Evolutionary conservation across 2,797 vertebrate genomes (phyloP).

Genomic region (Pygocentrus nattereri): DNA sequence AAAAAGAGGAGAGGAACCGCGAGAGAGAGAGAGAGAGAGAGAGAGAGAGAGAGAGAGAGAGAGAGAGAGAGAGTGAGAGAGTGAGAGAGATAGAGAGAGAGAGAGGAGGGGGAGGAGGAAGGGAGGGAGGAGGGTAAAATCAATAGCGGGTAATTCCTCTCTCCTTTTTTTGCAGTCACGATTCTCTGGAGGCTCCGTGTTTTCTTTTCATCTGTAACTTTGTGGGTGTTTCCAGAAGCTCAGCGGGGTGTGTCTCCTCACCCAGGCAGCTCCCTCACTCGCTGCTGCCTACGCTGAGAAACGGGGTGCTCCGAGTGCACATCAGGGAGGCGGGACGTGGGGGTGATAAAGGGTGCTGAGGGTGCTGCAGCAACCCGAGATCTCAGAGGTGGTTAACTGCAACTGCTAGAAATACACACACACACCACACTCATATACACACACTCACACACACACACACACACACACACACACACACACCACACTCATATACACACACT

Average conservation of each 20-base stretch:
- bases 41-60: constrained; percentile 22
- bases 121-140: constrained; percentile 60
- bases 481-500: too few relatives aligned
- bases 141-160: constrained; percentile 65
- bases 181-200: constrained; percentile 42
- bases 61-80: constrained; percentile 17
- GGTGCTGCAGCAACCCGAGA: too few relatives aligned
- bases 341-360: too few relatives aligned
- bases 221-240: constrained; percentile 2
- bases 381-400: too few relatives aligned
- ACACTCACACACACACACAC: too few relatives aligned
- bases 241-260: background rate
- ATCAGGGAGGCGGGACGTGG: too few relatives aligned
- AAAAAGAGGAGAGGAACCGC: constrained; percentile 45
- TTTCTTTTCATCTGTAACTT: constrained; percentile 27
- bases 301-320: too few relatives aligned
- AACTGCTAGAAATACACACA: too few relatives aligned
- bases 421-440: too few relatives aligned
- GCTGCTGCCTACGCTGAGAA: background rate
- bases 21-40: constrained; percentile 23
- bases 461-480: too few relatives aligned
- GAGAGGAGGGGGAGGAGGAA: constrained; percentile 15
- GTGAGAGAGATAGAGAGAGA: constrained; percentile 3
- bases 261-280: background rate
- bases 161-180: constrained; percentile 49